Evolutionary conservation across 2,888 invertebrate genomes (phyloP), one percentile per base, ranked within the genome.

Genomic region (Ennomos quercinarius): DNA sequence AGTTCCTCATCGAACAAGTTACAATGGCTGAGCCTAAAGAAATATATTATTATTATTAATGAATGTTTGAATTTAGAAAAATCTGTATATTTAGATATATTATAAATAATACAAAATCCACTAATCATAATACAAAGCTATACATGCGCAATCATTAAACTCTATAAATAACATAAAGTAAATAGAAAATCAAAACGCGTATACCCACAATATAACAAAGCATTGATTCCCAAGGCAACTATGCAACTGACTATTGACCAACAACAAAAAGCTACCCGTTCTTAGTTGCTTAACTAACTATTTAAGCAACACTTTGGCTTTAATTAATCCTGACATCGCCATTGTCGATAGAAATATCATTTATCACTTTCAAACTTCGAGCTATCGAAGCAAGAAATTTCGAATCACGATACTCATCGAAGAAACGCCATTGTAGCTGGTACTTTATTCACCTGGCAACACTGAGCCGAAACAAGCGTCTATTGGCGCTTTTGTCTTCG

Each of bases 281-380:
- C 80, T 81, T 71, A 70, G 44, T 81, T 80, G 76, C 79, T 73
- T 90, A 91, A 89, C 90, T 87, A 90, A 87, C 88, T 91, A 89
- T 91, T 90, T 89, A 87, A 81, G 80, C 77, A 86, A 87, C 84
- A 84, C 80, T 84, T 81, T 74, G 79, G 67, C 84, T 89, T 87
- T 91, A 91, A 91, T 91, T 91, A 90, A 89, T 87, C 89, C 85
- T 87, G 91, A 91, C 91, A 89, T 78, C 83, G 72, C 74, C 71
- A 79, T 86, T 90, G 87, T 89, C 63, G 63, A 78, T 80, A 72
- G 74, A 79, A 74, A 78, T 78, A 89, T 86, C 91, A 91, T 91
- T 91, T 85, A 91, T 91, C 91, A 91, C 74, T 79, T 82, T 86
- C 84, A 81, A 83, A 77, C 77, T 70, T 80, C 72, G 65, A 77